These are phyloP conservation scores for Siniperca knerii DNA, from an alignment of 2,113 vertebrate genomes.

Conservation along the genomic window DNA sequence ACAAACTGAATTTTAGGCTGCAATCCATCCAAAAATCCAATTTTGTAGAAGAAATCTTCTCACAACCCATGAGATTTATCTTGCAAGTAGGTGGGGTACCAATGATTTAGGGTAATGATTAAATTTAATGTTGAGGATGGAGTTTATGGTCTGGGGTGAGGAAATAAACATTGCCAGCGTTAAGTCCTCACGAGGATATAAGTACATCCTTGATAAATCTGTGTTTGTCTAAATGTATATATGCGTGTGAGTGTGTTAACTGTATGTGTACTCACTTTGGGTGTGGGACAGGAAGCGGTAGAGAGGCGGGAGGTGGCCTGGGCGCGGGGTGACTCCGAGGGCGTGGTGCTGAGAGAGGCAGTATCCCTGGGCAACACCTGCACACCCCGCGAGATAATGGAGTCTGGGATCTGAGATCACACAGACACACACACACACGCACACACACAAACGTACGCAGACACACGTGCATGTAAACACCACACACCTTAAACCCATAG, in stretches of 20 bases:
- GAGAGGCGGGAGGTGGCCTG: slow-evolving; percentile 99
- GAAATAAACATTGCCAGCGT: neutral
- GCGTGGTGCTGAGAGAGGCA: slow-evolving; percentile 98
- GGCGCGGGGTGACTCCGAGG: slow-evolving; percentile 98
- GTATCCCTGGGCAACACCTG: slow-evolving; percentile 98
- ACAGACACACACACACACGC: slow-evolving; percentile 29
- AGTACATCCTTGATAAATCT: neutral
- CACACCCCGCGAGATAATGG: slow-evolving; percentile 98
- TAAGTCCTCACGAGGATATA: slow-evolving; percentile 7
- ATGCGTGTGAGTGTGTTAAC: neutral
- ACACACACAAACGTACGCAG: slow-evolving; percentile 35
- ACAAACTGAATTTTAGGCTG: neutral
- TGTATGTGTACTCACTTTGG: slow-evolving; percentile 93
- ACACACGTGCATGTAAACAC: slow-evolving; percentile 35
- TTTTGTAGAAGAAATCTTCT: neutral
- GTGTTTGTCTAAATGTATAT: slow-evolving; percentile 15
- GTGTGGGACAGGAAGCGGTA: slow-evolving; percentile 98
- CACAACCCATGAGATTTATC: neutral
- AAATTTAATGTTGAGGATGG: neutral
- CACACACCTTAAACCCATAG: neutral
- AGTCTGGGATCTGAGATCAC: slow-evolving; percentile 94
- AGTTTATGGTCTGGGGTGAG: neutral
- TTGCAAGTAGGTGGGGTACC: neutral
- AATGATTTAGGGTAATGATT: neutral
- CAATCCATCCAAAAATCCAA: neutral